A percentile compares a stretch with the other conserved stretches of the same genome.
Evolutionary conservation across 2,113 vertebrate genomes (phyloP).

Genomic region (Chionomys nivalis): DNA sequence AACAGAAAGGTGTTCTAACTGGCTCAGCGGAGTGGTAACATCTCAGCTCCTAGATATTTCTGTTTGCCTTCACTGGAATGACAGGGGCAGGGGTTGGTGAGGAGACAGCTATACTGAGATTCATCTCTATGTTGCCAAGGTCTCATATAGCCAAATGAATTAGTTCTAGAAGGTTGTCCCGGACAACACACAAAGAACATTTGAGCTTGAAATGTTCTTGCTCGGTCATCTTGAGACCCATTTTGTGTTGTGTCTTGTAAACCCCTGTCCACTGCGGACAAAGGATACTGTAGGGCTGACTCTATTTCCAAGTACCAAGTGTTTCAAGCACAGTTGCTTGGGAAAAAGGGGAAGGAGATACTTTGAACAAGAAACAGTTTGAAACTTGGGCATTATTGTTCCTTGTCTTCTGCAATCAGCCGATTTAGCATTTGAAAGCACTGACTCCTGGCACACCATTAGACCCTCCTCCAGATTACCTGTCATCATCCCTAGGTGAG

Average conservation of each 20-base stretch:
- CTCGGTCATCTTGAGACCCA: neutral
- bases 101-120: neutral
- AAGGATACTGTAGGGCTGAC: neutral
- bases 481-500: neutral
- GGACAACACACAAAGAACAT: neutral
- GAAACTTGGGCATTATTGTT: slow-evolving; percentile 16
- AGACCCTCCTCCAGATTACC: slow-evolving; percentile 10
- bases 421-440: slow-evolving; percentile 33
- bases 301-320: slow-evolving; percentile 13
- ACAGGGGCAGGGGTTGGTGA: neutral
- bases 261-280: neutral
- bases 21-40: neutral
- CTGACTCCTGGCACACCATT: neutral
- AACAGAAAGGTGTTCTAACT: neutral
- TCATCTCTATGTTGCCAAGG: neutral
- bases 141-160: neutral
- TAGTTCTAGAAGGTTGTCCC: neutral
- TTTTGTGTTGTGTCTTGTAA: neutral
- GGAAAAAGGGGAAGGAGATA: neutral
- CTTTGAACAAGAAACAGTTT: slow-evolving; percentile 11
- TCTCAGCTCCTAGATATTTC: neutral
- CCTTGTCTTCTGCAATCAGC: slow-evolving; percentile 40
- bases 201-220: neutral
- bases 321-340: slow-evolving; percentile 5
- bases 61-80: neutral